Conservation (phyloP, 2,113 vertebrate genomes). For the Oenanthe melanoleuca region DNA sequence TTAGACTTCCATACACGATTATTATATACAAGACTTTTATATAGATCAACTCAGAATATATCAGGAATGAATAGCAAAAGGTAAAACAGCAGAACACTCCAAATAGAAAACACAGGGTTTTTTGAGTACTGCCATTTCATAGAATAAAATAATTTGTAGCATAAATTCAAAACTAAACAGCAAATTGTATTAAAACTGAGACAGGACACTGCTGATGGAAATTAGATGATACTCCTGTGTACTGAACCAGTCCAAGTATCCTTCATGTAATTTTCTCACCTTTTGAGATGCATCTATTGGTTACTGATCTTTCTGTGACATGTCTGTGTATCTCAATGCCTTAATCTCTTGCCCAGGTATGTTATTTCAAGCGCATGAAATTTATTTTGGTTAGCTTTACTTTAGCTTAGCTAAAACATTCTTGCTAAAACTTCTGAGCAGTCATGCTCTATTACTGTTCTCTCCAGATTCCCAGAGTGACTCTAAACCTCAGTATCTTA, state of each 20-base stretch:
- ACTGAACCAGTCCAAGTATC: neutral
- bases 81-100: neutral
- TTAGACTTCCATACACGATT: neutral
- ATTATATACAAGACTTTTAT: neutral
- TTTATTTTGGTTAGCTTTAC: neutral
- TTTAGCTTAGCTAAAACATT: neutral
- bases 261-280: neutral
- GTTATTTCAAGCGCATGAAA: neutral
- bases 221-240: neutral
- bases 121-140: neutral
- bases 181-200: neutral
- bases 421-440: neutral
- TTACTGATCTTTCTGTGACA: neutral
- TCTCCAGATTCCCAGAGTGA: neutral
- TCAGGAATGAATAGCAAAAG: neutral
- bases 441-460: neutral
- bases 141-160: neutral
- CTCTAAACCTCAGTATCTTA: neutral
- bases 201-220: neutral
- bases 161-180: neutral
- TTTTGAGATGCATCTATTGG: neutral
- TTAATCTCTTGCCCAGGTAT: neutral
- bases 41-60: neutral
- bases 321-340: neutral
- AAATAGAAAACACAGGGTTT: neutral